Conservation (phyloP, 2,888 invertebrate species). For the Acrobasis suavella region DNA sequence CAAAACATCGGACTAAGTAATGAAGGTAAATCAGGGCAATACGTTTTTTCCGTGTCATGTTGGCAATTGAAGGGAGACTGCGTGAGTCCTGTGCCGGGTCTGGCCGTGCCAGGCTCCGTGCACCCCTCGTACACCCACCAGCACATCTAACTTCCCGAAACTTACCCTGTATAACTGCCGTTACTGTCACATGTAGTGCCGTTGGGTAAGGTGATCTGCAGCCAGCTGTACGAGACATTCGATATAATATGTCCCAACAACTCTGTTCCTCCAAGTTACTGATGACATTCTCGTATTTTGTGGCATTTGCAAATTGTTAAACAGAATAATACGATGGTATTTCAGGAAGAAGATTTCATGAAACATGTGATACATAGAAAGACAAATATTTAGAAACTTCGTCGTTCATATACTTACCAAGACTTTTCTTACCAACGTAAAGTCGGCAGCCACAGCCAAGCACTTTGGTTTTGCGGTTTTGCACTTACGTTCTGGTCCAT, state of each 20-base stretch:
- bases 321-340: conserved; percentile 27
- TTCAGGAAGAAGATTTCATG: background rate
- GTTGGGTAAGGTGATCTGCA: background rate
- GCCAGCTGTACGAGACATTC: conserved; percentile 42
- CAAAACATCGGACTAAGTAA: conserved; percentile 21
- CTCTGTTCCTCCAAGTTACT: conserved; percentile 35
- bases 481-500: too few relatives aligned
- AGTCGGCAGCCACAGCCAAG: too few relatives aligned
- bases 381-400: background rate
- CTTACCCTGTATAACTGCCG: background rate
- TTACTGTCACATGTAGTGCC: background rate
- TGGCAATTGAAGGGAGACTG: conserved; percentile 52
- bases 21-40: conserved; percentile 39
- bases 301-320: conserved; percentile 43
- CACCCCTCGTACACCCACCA: conserved; percentile 43
- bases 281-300: conserved; percentile 28
- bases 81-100: conserved; percentile 62
- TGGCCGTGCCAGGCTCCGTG: conserved; percentile 72
- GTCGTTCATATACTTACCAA: too few relatives aligned
- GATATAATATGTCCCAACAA: conserved; percentile 56
- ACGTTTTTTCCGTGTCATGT: conserved; percentile 55
- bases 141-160: background rate
- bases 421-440: too few relatives aligned
- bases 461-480: too few relatives aligned
- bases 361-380: too few relatives aligned